Evolutionary conservation across 2,888 invertebrate genomes (phyloP).

Genomic region (Elegia similella): DNA sequence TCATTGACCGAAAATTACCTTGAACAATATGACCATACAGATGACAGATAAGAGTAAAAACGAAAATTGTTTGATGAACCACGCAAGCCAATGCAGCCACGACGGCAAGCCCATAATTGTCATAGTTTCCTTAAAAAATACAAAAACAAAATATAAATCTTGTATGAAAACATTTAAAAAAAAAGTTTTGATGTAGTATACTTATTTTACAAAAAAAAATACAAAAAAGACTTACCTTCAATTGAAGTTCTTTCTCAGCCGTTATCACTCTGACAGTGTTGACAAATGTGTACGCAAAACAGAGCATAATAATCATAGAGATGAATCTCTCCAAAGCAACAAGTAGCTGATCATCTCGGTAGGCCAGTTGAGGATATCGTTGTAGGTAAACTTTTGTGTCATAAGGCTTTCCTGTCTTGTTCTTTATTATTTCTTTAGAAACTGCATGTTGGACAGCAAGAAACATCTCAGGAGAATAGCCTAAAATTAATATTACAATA

Average conservation of each 20-base stretch:
- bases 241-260: conserved; percentile 88
- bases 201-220: conserved; percentile 15
- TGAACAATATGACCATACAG: conserved; percentile 83
- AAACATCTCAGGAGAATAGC: conserved; percentile 71
- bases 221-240: conserved; percentile 81
- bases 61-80: conserved; percentile 90
- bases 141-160: not conserved
- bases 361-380: conserved; percentile 88
- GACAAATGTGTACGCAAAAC: conserved; percentile 91
- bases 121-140: conserved; percentile 88
- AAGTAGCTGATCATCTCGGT: conserved; percentile 86
- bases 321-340: conserved; percentile 86
- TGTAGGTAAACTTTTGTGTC: conserved; percentile 76
- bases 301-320: conserved; percentile 90
- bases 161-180: too few relatives aligned
- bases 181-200: conserved; percentile 10
- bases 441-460: conserved; percentile 68
- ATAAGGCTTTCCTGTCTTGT: conserved; percentile 55
- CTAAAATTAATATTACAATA: conserved; percentile 37
- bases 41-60: conserved; percentile 85
- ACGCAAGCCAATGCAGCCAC: conserved; percentile 93
- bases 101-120: conserved; percentile 94
- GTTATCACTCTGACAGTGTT: conserved; percentile 89
- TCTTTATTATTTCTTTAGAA: conserved; percentile 66
- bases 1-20: conserved; percentile 58